Percentiles rank a stretch among this genome's conserved stretches.
Evolutionary conservation across 1,140 invertebrate species (phyloP).

Genomic region (Cheumatopsyche charites): DNA sequence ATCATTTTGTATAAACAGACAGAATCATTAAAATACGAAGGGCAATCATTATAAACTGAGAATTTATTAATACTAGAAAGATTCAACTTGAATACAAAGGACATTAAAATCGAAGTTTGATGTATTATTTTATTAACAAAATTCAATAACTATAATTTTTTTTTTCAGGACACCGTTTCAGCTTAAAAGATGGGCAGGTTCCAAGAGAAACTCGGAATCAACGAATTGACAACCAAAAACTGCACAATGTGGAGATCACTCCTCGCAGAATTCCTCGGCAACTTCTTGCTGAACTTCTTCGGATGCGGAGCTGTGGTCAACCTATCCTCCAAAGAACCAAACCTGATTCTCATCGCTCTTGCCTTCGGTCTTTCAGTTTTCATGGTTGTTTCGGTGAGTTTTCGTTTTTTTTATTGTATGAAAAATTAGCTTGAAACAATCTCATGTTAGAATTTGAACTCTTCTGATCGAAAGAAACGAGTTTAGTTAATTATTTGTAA

Average conservation of each 20-base stretch:
- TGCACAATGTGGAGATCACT: constrained; percentile 62
- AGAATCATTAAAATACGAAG: no score
- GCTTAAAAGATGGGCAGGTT: constrained; percentile 40
- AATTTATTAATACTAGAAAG: no score
- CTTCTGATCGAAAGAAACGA: no score
- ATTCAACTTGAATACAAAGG: no score
- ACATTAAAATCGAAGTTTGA: no score
- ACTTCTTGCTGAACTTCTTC: constrained; percentile 79
- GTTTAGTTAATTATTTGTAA: no score
- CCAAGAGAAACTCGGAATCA: constrained; percentile 43
- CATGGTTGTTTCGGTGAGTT: constrained; percentile 73
- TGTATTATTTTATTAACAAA: no score
- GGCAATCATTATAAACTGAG: no score
- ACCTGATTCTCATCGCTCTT: constrained; percentile 79
- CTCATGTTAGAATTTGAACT: no score
- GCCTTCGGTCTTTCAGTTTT: constrained; percentile 88
- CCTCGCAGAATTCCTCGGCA: constrained; percentile 82
- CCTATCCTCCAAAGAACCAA: constrained; percentile 53
- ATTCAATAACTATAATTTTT: background rate
- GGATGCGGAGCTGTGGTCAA: constrained; percentile 79
- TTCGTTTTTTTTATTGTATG: constrained; percentile 1
- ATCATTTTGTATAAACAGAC: no score
- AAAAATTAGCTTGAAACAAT: no score
- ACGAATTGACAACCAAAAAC: constrained; percentile 43
- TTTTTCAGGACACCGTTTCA: constrained; percentile 25